A percentile compares a stretch with the other conserved stretches of the same genome.
Conservation (phyloP, 2,888 invertebrate genomes). For the Polymixis lichenea region DNA sequence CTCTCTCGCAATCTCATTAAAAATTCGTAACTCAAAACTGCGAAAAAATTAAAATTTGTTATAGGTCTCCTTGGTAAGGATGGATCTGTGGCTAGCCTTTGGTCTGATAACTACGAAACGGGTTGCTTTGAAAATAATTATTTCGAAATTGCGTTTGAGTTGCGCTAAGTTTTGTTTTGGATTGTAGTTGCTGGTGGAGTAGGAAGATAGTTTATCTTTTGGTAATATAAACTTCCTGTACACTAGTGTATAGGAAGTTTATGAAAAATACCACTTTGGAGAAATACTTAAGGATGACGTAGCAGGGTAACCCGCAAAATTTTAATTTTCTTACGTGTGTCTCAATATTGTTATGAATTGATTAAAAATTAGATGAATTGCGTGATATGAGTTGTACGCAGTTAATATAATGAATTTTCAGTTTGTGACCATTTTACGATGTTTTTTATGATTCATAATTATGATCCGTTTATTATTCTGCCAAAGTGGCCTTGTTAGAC, state of each 20-base stretch:
- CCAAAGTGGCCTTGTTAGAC: no score
- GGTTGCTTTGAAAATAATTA: constrained; percentile 49
- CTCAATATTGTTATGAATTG: no score
- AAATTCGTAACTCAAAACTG: constrained; percentile 91
- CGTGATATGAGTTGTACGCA: no score
- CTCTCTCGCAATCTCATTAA: constrained; percentile 91
- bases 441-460: no score
- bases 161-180: neutral
- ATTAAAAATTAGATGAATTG: no score
- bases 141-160: constrained; percentile 32
- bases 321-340: neutral
- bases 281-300: neutral
- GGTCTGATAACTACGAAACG: constrained; percentile 30
- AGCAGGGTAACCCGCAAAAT: no score
- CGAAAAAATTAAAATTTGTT: constrained; percentile 89
- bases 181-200: neutral
- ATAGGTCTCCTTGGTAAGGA: constrained; percentile 70
- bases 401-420: no score
- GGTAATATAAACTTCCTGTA: no score
- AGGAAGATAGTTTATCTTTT: neutral
- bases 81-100: constrained; percentile 30
- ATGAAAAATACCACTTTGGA: neutral
- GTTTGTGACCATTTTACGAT: no score
- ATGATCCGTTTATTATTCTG: no score
- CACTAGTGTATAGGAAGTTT: no score